These are phyloP conservation scores for Drosophila falleni DNA, from an alignment of 2,888 invertebrate species.

Conservation along the genomic window DNA sequence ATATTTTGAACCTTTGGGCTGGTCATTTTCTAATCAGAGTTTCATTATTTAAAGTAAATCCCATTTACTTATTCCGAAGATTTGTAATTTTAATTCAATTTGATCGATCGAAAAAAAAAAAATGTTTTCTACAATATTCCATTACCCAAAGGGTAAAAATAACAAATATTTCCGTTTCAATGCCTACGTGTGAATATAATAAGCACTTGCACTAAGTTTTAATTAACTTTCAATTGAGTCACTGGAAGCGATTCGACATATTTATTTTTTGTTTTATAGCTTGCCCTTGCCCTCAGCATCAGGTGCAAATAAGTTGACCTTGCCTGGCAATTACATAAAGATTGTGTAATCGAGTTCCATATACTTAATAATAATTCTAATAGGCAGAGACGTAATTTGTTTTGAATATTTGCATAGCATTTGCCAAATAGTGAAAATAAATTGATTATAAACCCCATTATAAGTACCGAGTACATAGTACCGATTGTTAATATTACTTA, in stretches of 20 bases:
- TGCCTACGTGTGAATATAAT: not conserved
- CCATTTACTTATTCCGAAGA: too few species aligned
- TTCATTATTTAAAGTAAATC: too few species aligned
- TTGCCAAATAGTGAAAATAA: constrained; percentile 33
- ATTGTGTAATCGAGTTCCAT: constrained; percentile 24
- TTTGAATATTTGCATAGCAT: constrained; percentile 24
- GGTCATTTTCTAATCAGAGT: too few species aligned
- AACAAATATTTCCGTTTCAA: not conserved
- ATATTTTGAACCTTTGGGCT: too few species aligned
- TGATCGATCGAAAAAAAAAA: too few species aligned
- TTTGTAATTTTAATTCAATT: too few species aligned
- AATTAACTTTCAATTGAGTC: constrained; percentile 54
- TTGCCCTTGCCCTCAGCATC: constrained; percentile 15
- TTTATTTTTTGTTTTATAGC: constrained; percentile 46
- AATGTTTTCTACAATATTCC: too few species aligned
- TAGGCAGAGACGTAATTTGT: constrained; percentile 50
- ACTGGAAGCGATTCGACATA: constrained; percentile 1
- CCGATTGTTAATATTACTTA: constrained; percentile 19
- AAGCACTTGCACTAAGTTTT: constrained; percentile 38
- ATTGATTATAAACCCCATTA: constrained; percentile 52
- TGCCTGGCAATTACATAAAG: constrained; percentile 23
- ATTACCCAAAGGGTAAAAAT: too few species aligned
- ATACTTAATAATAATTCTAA: constrained; percentile 38
- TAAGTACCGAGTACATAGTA: constrained; percentile 10
- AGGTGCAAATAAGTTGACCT: not conserved